A percentile compares a stretch with the other conserved stretches of the same genome.
These are phyloP conservation scores for Myiothlypis coronata DNA, from an alignment of 2,797 vertebrate species.

Conservation along the genomic window DNA sequence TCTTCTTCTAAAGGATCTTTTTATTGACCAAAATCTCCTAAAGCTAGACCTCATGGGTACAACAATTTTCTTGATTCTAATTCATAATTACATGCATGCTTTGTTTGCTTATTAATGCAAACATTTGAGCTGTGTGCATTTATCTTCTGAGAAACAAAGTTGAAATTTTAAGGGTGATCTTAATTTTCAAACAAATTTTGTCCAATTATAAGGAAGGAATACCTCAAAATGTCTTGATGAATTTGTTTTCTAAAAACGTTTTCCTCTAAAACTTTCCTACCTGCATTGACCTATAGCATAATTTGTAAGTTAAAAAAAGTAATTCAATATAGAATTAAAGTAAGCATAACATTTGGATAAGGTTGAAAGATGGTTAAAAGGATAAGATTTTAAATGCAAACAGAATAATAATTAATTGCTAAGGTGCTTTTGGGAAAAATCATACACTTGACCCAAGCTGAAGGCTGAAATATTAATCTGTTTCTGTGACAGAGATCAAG, in stretches of 20 bases:
- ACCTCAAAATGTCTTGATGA: background rate
- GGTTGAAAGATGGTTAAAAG: conserved; percentile 54
- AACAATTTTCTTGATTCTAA: background rate
- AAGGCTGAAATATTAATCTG: conserved; percentile 81
- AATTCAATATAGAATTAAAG: conserved; percentile 7
- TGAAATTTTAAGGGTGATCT: background rate
- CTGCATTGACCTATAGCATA: background rate
- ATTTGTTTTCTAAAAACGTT: background rate
- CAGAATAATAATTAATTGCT: conserved; percentile 77
- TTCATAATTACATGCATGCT: background rate
- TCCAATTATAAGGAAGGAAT: background rate
- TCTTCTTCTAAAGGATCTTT: background rate
- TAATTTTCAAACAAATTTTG: conserved; percentile 4
- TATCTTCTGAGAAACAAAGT: background rate
- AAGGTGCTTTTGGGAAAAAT: conserved; percentile 78
- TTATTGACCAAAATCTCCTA: background rate
- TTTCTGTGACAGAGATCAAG: conserved; percentile 81
- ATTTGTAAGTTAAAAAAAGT: background rate
- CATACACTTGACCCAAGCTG: conserved; percentile 79
- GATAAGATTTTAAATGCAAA: conserved; percentile 71
- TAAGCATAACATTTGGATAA: conserved; percentile 28
- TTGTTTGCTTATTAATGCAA: background rate
- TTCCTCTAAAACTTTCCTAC: background rate
- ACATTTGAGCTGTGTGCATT: background rate
- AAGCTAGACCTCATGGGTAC: background rate